Percentiles rank a stretch among this genome's conserved stretches.
These are phyloP conservation scores for Drosophila peninsularis DNA, from an alignment of 2,888 invertebrate genomes.

Conservation along the genomic window DNA sequence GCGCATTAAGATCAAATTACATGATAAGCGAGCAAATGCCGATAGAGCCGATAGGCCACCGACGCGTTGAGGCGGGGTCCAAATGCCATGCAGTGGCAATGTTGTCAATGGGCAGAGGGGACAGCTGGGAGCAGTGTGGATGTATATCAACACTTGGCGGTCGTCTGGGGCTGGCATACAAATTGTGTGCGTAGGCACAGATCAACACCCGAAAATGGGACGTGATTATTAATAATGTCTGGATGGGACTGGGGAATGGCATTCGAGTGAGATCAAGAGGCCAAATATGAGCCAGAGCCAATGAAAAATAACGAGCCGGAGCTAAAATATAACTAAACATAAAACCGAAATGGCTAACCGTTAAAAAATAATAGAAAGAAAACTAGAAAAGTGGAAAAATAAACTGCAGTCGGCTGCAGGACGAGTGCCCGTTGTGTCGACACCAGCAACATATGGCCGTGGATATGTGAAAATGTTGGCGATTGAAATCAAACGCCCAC, in stretches of 20 bases:
- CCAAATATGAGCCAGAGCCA: constrained; percentile 72
- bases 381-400: constrained; percentile 24
- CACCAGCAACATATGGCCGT: constrained; percentile 58
- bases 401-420: constrained; percentile 33
- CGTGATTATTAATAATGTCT: constrained; percentile 71
- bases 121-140: constrained; percentile 3
- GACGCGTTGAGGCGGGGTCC: constrained; percentile 25
- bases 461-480: constrained; percentile 76
- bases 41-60: constrained; percentile 49
- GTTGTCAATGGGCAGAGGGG: constrained; percentile 26
- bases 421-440: constrained; percentile 61
- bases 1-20: constrained; percentile 80
- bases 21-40: constrained; percentile 60
- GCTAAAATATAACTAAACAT: constrained; percentile 78
- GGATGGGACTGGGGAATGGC: constrained; percentile 30
- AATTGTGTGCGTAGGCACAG: constrained; percentile 61
- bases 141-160: constrained; percentile 45
- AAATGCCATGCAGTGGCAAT: constrained; percentile 56
- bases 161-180: constrained; percentile 40
- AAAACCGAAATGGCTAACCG: constrained; percentile 79
- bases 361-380: constrained; percentile 55
- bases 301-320: constrained; percentile 76
- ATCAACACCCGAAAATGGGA: constrained; percentile 59
- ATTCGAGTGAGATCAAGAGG: constrained; percentile 68
- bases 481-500: constrained; percentile 82